Conservation (phyloP, 2,113 vertebrate species). For the Sisor rabdophorus region DNA sequence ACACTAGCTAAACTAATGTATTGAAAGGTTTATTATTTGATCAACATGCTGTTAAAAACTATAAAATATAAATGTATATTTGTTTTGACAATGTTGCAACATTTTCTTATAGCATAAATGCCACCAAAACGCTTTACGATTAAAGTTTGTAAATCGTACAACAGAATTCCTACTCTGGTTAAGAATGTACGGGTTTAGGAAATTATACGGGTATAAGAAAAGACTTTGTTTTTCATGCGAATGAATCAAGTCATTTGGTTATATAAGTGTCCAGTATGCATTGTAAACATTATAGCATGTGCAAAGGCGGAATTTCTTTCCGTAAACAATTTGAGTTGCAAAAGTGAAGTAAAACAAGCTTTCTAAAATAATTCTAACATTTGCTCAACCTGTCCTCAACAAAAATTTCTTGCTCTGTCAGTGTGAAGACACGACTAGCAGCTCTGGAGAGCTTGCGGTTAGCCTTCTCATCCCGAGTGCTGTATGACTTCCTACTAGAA, state of each 20-base stretch:
- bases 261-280: no score
- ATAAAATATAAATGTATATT: background rate
- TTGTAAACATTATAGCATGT: no score
- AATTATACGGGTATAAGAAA: no score
- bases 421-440: slow-evolving; percentile 77
- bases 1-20: no score
- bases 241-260: no score
- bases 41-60: background rate
- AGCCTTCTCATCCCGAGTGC: slow-evolving; percentile 77
- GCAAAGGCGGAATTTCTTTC: no score
- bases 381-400: background rate
- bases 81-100: background rate
- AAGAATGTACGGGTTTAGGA: no score
- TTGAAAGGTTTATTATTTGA: no score
- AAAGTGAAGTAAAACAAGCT: background rate
- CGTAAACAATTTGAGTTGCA: no score
- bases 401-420: slow-evolving; percentile 47
- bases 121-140: background rate
- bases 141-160: no score
- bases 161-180: no score
- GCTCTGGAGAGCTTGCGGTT: slow-evolving; percentile 80
- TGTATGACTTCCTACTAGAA: slow-evolving; percentile 83
- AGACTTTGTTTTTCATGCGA: no score
- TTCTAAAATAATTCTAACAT: background rate
- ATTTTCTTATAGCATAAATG: background rate